These are phyloP conservation scores for Zingel zingel DNA, from an alignment of 2,113 vertebrate genomes.

Conservation along the genomic window DNA sequence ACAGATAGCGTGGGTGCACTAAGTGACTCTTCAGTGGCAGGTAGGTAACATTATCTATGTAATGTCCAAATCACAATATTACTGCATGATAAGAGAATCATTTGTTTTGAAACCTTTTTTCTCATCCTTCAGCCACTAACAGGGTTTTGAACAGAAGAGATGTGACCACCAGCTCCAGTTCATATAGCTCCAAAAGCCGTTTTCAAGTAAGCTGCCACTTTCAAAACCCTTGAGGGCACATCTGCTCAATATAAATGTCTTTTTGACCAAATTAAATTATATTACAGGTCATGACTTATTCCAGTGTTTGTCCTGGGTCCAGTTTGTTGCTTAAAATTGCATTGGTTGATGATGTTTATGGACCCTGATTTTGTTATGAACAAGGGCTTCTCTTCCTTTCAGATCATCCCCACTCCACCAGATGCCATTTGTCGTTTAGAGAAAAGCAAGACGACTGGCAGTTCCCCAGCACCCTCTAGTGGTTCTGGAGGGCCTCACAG, in stretches of 20 bases:
- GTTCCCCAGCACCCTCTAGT: constrained; percentile 78
- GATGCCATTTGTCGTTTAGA: constrained; percentile 81
- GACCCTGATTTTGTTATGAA: constrained; percentile 33
- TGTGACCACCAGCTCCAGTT: constrained; percentile 31
- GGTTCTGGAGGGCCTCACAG: constrained; percentile 65
- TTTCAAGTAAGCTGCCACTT: constrained; percentile 78
- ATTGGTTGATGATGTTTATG: constrained; percentile 22
- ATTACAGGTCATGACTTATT: constrained; percentile 7
- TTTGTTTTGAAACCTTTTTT: constrained; percentile 25
- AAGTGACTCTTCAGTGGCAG: constrained; percentile 76
- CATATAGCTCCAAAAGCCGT: constrained; percentile 62
- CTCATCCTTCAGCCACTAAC: constrained; percentile 53
- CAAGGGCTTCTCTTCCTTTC: constrained; percentile 27
- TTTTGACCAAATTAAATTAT: constrained; percentile 14
- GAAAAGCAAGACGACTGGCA: constrained; percentile 69
- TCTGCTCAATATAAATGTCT: constrained; percentile 16
- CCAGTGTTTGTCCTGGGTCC: constrained; percentile 7
- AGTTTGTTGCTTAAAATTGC: constrained; percentile 11
- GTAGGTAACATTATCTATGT: constrained; percentile 57
- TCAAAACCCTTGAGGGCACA: constrained; percentile 4
- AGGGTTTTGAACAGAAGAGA: constrained; percentile 47
- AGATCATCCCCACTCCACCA: constrained; percentile 80
- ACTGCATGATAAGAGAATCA: not conserved
- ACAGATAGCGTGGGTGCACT: constrained; percentile 73
- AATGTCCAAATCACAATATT: not conserved